phyloP scores from a whole-genome alignment of 2,113 vertebrate genomes.

The Chionomys nivalis region DNA sequence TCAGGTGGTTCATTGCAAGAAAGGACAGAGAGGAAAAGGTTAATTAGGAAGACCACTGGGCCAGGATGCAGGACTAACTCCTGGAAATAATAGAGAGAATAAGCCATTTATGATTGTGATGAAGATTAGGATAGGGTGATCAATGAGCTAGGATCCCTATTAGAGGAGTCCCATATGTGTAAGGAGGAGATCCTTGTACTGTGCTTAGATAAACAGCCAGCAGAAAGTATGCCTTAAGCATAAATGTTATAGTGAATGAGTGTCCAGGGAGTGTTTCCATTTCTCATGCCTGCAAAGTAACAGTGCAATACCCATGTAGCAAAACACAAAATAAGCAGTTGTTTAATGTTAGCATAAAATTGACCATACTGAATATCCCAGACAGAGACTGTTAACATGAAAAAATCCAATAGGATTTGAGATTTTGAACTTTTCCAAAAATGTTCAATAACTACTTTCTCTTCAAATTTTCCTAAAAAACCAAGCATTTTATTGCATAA shows the following conservation, averaged over 20 bases:
- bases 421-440: not conserved
- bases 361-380: accelerated
- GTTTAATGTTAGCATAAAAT: not conserved
- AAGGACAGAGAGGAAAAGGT: accelerated
- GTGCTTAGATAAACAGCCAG: not conserved
- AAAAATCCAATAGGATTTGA: not conserved
- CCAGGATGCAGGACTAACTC: accelerated
- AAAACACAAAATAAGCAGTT: accelerated
- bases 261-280: not conserved
- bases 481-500: not conserved
- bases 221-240: accelerated
- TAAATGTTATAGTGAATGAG: not conserved
- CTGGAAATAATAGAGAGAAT: not conserved
- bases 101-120: not conserved
- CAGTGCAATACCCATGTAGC: accelerated
- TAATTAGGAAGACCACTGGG: not conserved
- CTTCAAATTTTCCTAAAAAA: not conserved
- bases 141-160: not conserved
- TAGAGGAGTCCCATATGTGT: not conserved
- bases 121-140: not conserved
- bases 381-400: not conserved
- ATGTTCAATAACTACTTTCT: not conserved
- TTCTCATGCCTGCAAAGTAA: not conserved
- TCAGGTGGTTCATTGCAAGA: not conserved
- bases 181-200: accelerated